Evolutionary conservation across 2,888 invertebrate genomes (phyloP), one percentile per base, ranked within the genome.

Genomic region (Agriopis leucophaearia): DNA sequence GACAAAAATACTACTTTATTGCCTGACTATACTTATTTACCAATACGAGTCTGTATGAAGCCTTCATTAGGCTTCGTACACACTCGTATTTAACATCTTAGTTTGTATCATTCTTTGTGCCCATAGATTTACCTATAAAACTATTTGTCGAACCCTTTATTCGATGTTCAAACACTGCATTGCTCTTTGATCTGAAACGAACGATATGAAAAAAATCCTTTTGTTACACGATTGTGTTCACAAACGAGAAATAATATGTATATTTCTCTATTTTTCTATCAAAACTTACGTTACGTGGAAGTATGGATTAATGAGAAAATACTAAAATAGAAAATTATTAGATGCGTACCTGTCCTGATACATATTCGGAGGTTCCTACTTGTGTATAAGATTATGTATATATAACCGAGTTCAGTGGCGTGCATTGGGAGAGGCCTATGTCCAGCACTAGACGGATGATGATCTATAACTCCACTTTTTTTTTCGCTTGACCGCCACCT

Each of bases 81-180:
- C n/a, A n/a, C 27, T 27, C 27, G 27, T 27, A 27, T 27, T 27
- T 27, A 5, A 27, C 27, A 27, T 27, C 1, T 27, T 27, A 38
- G 9, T 3, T 38, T 38, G 38, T 38, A 50, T 13, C 6, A 50
- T 13, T 27, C 27, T 27, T 16, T 13, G 27, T 27, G 13, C 27
- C 50, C 18, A 10, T 35, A 6, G n/a, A 15, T 47, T 6, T 50
- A 13, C 27, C 7, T 13, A 27, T 7, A 50, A 2, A 52, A 52
- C 36, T 38, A 38, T 45, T 57, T 57, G 45, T 35, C 56, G 10
- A 45, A 27, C 56, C 15, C 10, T 57, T 44, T 57, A 35, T 45
- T 44, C 56, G 45, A 45, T 57, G 9, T 45, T 57, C n/a, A 27
- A 45, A 52, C 52, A 52, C n/a, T 55, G 44, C 27, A 57, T 27